Evolutionary conservation across 2,113 vertebrate genomes (phyloP).

Genomic region (Balaeniceps rex): DNA sequence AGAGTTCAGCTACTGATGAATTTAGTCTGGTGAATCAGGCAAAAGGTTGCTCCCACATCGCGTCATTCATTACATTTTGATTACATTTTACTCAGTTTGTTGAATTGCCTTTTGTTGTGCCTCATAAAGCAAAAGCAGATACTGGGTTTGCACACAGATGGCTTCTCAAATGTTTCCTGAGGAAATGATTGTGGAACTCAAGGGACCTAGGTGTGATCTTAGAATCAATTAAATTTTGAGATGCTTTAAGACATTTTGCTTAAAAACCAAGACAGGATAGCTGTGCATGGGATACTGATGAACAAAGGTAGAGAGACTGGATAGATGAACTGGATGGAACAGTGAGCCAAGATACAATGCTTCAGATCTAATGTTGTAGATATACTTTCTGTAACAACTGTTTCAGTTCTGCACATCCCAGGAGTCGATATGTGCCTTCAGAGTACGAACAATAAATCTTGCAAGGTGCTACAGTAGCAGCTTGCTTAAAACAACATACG

Average conservation of each 20-base stretch:
- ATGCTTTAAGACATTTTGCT: background rate
- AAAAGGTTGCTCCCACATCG: background rate
- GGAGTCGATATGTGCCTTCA: background rate
- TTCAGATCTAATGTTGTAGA: background rate
- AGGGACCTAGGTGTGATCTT: background rate
- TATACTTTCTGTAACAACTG: background rate
- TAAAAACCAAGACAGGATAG: background rate
- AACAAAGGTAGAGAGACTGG: background rate
- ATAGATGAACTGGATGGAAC: background rate
- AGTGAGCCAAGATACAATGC: background rate
- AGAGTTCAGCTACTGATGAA: background rate
- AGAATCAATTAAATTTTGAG: background rate
- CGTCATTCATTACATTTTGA: background rate
- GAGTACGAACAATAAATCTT: background rate
- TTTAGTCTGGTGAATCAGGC: background rate
- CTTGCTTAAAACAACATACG: background rate
- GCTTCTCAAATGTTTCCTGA: background rate
- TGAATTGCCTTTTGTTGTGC: background rate
- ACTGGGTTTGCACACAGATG: background rate
- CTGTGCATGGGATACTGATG: background rate
- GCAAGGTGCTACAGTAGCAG: background rate
- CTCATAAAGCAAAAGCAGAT: background rate
- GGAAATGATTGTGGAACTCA: background rate
- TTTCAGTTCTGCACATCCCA: background rate
- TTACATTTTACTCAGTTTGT: background rate